phyloP scores from a whole-genome alignment of 2,113 vertebrate genomes.

The Crotalus horridus region DNA sequence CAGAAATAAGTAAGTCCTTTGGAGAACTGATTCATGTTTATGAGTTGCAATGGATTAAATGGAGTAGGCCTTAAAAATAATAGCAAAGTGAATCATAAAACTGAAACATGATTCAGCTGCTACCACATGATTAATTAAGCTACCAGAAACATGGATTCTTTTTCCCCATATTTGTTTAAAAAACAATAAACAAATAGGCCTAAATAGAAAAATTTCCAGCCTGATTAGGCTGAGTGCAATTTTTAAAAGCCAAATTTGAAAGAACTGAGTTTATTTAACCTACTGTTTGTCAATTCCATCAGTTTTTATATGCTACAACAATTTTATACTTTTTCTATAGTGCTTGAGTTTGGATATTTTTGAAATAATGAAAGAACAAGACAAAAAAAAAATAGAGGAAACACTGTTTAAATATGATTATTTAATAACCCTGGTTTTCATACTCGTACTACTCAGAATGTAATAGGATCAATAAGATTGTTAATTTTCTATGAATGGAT shows the following conservation, averaged over 20 bases:
- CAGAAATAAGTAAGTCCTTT: constrained; percentile 2
- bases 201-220: not conserved
- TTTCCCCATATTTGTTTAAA: not conserved
- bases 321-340: not conserved
- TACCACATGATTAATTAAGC: constrained; percentile 7
- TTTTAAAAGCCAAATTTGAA: not conserved
- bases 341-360: not conserved
- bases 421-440: not conserved
- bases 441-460: too few species aligned
- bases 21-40: constrained; percentile 9
- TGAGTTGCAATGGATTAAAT: not conserved
- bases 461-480: not conserved
- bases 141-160: constrained; percentile 12
- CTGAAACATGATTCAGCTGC: constrained; percentile 5
- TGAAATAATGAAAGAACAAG: not conserved
- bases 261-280: not conserved
- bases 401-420: not conserved
- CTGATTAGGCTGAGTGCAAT: not conserved
- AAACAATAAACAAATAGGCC: not conserved
- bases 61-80: not conserved
- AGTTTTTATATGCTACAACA: not conserved
- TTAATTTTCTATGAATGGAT: not conserved
- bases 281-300: not conserved
- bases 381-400: not conserved
- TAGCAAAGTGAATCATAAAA: not conserved